Evolutionary conservation across 2,113 vertebrate species (phyloP).

Genomic region (Promerops cafer): DNA sequence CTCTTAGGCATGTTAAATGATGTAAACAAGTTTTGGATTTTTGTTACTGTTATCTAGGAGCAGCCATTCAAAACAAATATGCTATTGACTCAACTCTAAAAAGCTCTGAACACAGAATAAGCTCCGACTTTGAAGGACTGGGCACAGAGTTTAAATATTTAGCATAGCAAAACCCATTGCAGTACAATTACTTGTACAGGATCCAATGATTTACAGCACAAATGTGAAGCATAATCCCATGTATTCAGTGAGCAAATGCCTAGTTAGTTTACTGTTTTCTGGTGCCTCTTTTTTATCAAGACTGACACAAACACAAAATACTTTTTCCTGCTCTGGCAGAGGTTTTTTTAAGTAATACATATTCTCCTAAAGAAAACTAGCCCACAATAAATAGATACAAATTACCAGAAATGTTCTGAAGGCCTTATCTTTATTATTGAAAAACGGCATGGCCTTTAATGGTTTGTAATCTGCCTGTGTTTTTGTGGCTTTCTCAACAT

Average conservation of each 20-base stretch:
- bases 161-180: constrained; percentile 27
- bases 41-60: constrained; percentile 34
- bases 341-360: not conserved
- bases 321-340: not conserved
- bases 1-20: constrained; percentile 16
- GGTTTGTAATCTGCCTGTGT: not conserved
- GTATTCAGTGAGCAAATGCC: not conserved
- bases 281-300: not conserved
- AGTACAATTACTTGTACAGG: not conserved
- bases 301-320: not conserved
- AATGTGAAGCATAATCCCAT: not conserved
- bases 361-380: not conserved
- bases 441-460: not conserved
- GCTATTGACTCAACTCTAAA: constrained; percentile 7
- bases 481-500: not conserved
- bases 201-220: not conserved
- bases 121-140: not conserved
- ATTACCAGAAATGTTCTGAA: not conserved
- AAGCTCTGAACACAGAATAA: constrained; percentile 15
- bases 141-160: constrained; percentile 24
- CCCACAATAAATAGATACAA: not conserved
- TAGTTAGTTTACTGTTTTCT: not conserved
- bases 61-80: constrained; percentile 24
- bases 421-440: not conserved
- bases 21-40: not conserved